A percentile compares a stretch with the other conserved stretches of the same genome.
Conservation (phyloP, 1,140 invertebrate genomes). For the Drosophila prosaltans region DNA sequence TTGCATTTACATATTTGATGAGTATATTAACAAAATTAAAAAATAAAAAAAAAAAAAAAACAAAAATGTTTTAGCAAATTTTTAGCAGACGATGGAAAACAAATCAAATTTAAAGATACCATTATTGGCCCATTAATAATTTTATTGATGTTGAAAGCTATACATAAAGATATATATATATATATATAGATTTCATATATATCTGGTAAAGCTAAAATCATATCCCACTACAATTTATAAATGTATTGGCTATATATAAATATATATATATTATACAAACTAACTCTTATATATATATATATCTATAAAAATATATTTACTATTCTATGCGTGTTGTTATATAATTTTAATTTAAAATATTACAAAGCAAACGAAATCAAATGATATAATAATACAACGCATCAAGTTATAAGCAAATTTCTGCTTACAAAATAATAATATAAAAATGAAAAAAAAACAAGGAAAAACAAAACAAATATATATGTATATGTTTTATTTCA, state of each 20-base stretch:
- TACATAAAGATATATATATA: conserved; percentile 22
- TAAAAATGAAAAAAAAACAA: conserved; percentile 28
- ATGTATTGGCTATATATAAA: conserved; percentile 66
- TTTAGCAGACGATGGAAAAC: conserved; percentile 46
- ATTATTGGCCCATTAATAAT: conserved; percentile 71
- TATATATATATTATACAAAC: conserved; percentile 47
- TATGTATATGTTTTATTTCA: conserved; percentile 30
- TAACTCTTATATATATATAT: conserved; percentile 40
- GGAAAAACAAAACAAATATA: conserved; percentile 16
- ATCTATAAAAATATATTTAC: conserved; percentile 53
- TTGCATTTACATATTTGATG: conserved; percentile 55
- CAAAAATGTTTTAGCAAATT: conserved; percentile 73
- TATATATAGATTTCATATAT: too few relatives aligned
- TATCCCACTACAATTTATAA: conserved; percentile 64
- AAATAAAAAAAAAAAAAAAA: too few relatives aligned
- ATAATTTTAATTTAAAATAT: conserved; percentile 72
- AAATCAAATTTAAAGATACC: conserved; percentile 47
- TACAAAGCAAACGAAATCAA: conserved; percentile 63
- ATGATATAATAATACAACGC: conserved; percentile 74
- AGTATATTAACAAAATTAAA: conserved; percentile 8
- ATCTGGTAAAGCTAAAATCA: conserved; percentile 67
- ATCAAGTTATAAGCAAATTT: conserved; percentile 69
- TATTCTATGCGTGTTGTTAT: conserved; percentile 71
- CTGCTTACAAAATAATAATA: conserved; percentile 70
- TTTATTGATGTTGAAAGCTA: conserved; percentile 73